Percentiles rank a stretch among this genome's conserved stretches.
Conservation (phyloP, 2,888 invertebrate species). For the Aplocera efformata region DNA sequence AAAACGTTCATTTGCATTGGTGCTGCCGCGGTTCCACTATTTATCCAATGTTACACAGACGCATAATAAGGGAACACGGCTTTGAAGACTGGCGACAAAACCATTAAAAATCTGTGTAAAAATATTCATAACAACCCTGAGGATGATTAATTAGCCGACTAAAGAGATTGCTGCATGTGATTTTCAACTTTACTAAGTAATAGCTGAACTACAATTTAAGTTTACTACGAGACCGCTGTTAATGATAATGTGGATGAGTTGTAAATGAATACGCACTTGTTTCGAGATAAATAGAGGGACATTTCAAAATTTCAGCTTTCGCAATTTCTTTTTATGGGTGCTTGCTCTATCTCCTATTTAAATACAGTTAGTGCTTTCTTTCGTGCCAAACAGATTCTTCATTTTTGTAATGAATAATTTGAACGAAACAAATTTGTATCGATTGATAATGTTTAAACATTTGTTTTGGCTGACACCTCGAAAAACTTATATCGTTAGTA, state of each 20-base stretch:
- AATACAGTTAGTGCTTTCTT: no score
- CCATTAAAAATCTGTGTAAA: slow-evolving; percentile 55
- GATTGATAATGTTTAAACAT: no score
- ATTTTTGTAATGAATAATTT: no score
- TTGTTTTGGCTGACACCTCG: no score
- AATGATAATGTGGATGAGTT: neutral
- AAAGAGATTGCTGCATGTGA: slow-evolving; percentile 15
- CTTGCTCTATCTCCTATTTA: no score
- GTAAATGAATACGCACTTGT: no score
- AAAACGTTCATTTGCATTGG: slow-evolving; percentile 74
- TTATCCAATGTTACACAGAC: slow-evolving; percentile 65
- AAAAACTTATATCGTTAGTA: no score
- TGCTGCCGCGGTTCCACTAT: slow-evolving; percentile 55
- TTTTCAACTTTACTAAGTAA: slow-evolving; percentile 17
- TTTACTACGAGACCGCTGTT: neutral
- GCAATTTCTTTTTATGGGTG: no score
- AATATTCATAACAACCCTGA: slow-evolving; percentile 45
- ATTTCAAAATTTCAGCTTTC: no score
- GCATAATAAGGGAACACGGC: slow-evolving; percentile 64
- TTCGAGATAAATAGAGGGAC: no score
- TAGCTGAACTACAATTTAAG: slow-evolving; percentile 19
- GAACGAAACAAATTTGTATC: no score
- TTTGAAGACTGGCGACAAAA: slow-evolving; percentile 53
- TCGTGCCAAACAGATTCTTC: no score
- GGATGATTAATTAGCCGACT: slow-evolving; percentile 54